Evolutionary conservation across 2,888 invertebrate genomes (phyloP).

Genomic region (Polydrusus cervinus): DNA sequence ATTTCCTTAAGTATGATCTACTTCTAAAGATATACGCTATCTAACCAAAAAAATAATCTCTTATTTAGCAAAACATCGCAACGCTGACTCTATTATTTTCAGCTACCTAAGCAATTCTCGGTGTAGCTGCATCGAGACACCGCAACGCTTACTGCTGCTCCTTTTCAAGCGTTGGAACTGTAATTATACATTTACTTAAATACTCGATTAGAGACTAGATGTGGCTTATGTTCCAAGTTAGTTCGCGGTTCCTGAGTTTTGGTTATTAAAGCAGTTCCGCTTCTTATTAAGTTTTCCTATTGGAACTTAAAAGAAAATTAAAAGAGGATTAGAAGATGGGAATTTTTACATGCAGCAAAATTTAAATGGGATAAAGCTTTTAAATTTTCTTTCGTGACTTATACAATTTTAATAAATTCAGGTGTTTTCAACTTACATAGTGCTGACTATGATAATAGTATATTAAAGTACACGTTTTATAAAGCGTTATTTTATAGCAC

Average conservation of each 20-base stretch:
- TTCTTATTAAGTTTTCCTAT: constrained; percentile 12
- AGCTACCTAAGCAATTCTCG: constrained; percentile 41
- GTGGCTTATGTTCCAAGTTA: constrained; percentile 25
- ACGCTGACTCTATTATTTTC: constrained; percentile 35
- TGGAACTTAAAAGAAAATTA: constrained; percentile 7
- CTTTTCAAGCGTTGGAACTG: constrained; percentile 27
- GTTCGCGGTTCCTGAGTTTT: constrained; percentile 18
- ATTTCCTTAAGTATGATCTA: too few species aligned
- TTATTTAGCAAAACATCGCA: constrained; percentile 19
- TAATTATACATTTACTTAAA: constrained; percentile 48
- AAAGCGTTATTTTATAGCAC: too few species aligned
- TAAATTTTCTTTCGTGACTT: not conserved
- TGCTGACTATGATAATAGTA: too few species aligned
- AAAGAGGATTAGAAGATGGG: not conserved
- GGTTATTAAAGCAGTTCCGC: constrained; percentile 4
- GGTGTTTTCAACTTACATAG: too few species aligned
- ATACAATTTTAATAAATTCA: not conserved
- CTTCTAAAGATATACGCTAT: too few species aligned
- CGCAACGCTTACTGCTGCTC: constrained; percentile 41
- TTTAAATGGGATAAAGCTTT: not conserved
- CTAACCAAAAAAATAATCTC: not conserved
- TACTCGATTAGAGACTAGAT: constrained; percentile 36
- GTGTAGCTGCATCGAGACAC: constrained; percentile 31
- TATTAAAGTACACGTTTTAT: too few species aligned
- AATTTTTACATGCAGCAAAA: not conserved